Conservation (phyloP, 2,888 invertebrate species). For the Theretra japonica region DNA sequence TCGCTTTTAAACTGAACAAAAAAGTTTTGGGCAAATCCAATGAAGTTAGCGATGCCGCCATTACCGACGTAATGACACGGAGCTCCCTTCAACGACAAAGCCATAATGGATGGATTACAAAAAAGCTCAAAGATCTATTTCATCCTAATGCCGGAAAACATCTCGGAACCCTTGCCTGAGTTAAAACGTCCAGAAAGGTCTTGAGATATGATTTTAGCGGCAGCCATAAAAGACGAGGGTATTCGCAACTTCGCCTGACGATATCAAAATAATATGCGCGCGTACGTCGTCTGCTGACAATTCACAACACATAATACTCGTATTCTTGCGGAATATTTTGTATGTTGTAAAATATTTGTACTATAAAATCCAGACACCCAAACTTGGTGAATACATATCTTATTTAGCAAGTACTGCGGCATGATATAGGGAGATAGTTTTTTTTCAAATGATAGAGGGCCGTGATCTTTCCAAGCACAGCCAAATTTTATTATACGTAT, state of each 20-base stretch:
- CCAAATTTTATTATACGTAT: too few relatives aligned
- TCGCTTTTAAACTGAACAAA: not conserved
- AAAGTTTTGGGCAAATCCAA: not conserved
- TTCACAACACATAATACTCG: not conserved
- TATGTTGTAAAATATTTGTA: too few relatives aligned
- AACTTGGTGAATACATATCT: too few relatives aligned
- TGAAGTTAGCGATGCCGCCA: slow-evolving; percentile 1
- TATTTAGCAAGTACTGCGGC: too few relatives aligned
- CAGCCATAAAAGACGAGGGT: slow-evolving; percentile 44
- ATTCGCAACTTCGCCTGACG: slow-evolving; percentile 5
- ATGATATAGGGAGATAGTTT: too few relatives aligned
- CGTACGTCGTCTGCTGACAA: not conserved
- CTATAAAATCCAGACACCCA: too few relatives aligned
- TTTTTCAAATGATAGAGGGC: too few relatives aligned
- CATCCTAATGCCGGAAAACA: slow-evolving; percentile 29
- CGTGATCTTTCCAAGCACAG: too few relatives aligned
- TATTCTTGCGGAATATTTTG: too few relatives aligned
- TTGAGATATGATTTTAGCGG: slow-evolving; percentile 48
- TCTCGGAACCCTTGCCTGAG: slow-evolving; percentile 26
- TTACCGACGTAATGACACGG: not conserved
- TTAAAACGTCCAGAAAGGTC: slow-evolving; percentile 39
- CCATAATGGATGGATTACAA: slow-evolving; percentile 18
- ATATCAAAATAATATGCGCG: not conserved
- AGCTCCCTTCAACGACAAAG: not conserved
- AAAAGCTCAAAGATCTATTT: slow-evolving; percentile 26